phyloP scores from a whole-genome alignment of 30 jellyfish, hydroid and myxozoan genomes.

The Rhopilema esculentum region DNA sequence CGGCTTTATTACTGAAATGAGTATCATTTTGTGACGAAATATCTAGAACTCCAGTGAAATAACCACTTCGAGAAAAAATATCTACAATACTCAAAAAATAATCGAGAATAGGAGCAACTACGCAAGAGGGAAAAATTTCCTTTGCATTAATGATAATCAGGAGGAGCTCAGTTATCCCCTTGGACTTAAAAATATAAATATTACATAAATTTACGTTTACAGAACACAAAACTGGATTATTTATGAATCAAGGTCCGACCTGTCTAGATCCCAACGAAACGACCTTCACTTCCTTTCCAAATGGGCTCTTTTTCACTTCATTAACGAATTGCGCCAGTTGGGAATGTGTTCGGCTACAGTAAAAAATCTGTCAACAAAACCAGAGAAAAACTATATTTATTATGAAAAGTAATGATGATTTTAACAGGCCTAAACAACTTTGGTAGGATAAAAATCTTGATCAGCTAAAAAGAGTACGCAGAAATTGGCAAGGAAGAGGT shows the following conservation, averaged over 20 bases:
- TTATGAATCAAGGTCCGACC: slow-evolving; percentile 39
- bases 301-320: slow-evolving; percentile 89
- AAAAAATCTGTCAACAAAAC: slow-evolving; percentile 72
- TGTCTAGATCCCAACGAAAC: slow-evolving; percentile 95
- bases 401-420: neutral
- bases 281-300: slow-evolving; percentile 68
- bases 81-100: too few relatives aligned
- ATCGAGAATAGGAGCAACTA: too few relatives aligned
- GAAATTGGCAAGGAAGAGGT: too few relatives aligned
- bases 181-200: too few relatives aligned
- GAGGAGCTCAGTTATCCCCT: too few relatives aligned
- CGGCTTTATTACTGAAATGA: too few relatives aligned
- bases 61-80: too few relatives aligned
- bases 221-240: neutral
- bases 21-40: too few relatives aligned
- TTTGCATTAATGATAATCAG: neutral
- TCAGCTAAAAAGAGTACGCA: neutral
- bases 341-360: slow-evolving; percentile 98
- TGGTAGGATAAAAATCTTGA: neutral
- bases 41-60: too few relatives aligned
- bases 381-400: neutral
- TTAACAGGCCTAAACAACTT: neutral
- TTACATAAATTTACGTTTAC: too few relatives aligned
- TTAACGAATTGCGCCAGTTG: slow-evolving; percentile 94
- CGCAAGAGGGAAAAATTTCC: too few relatives aligned